These are phyloP conservation scores for Planiliza haematocheilus DNA, from an alignment of 2,113 vertebrate species.

Conservation along the genomic window DNA sequence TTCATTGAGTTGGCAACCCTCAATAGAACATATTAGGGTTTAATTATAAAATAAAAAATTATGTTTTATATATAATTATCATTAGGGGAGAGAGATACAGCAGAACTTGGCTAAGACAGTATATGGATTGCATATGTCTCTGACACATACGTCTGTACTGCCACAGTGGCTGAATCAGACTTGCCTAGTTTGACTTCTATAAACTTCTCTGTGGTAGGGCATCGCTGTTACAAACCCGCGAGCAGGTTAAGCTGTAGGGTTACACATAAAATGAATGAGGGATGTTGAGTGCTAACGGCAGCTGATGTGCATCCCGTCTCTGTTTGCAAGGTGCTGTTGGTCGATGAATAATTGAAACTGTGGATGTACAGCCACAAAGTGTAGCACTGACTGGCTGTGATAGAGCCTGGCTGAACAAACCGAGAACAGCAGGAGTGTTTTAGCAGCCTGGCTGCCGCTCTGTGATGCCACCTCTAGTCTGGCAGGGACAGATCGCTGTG, in stretches of 20 bases:
- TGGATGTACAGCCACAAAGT: conserved; percentile 63
- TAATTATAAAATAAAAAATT: too few relatives aligned
- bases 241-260: conserved; percentile 3
- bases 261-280: conserved; percentile 6
- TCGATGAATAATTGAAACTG: conserved; percentile 71
- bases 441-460: conserved; percentile 66
- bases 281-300: conserved; percentile 27
- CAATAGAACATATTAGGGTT: too few relatives aligned
- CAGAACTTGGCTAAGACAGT: too few relatives aligned
- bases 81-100: too few relatives aligned
- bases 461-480: conserved; percentile 72
- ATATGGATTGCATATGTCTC: too few relatives aligned
- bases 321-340: conserved; percentile 50
- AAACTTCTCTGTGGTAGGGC: too few relatives aligned
- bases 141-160: too few relatives aligned
- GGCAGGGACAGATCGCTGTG: conserved; percentile 63
- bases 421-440: conserved; percentile 71
- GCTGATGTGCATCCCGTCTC: conserved; percentile 39
- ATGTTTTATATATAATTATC: too few relatives aligned
- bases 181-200: too few relatives aligned
- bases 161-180: too few relatives aligned
- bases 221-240: neutral
- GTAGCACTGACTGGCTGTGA: conserved; percentile 63
- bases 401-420: conserved; percentile 72
- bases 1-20: too few relatives aligned